These are phyloP conservation scores for Eueremaeus valkanovi DNA, from an alignment of 2,888 invertebrate genomes.

Conservation along the genomic window DNA sequence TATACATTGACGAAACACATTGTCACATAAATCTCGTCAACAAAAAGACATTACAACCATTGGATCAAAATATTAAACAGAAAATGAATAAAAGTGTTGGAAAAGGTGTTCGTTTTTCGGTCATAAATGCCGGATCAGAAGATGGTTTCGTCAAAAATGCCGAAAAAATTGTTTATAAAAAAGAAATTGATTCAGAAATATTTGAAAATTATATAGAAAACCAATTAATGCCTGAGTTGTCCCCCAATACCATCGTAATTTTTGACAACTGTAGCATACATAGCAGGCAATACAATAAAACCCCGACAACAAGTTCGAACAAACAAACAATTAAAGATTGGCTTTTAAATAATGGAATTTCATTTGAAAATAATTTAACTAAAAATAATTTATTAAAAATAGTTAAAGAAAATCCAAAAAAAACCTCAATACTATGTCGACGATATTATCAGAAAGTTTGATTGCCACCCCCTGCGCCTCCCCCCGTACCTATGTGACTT, in stretches of 20 bases:
- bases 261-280: not conserved
- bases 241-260: not conserved
- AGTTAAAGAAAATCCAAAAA: constrained; percentile 5
- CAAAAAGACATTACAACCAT: too few species aligned
- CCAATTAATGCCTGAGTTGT: not conserved
- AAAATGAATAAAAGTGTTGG: constrained; percentile 5
- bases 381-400: not conserved
- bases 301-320: not conserved
- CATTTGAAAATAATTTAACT: not conserved
- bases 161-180: not conserved
- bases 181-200: not conserved
- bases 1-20: too few species aligned
- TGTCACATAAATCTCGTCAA: not conserved
- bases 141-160: not conserved
- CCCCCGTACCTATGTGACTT: constrained; percentile 12
- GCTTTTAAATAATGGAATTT: not conserved
- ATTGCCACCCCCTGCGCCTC: not conserved
- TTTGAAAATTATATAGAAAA: not conserved
- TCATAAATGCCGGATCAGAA: not conserved
- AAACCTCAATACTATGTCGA: constrained; percentile 2
- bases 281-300: constrained; percentile 2
- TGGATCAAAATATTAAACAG: not conserved
- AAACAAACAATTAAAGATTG: not conserved
- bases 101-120: not conserved
- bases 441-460: not conserved